These are phyloP conservation scores for Argya squamiceps DNA, from an alignment of 2,797 vertebrate genomes.

Conservation along the genomic window DNA sequence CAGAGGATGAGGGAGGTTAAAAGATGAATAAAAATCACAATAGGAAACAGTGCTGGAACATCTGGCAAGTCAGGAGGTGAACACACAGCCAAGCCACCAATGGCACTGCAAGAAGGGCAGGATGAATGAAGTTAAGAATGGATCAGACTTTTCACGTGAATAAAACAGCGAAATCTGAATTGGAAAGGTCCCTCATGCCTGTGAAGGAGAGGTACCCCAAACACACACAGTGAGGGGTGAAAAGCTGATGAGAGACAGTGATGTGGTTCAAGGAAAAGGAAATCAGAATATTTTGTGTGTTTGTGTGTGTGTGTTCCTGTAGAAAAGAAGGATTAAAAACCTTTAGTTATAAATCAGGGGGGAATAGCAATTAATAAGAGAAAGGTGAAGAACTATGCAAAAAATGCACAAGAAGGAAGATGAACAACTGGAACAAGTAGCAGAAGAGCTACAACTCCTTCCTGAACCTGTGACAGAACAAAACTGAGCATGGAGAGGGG, in stretches of 20 bases:
- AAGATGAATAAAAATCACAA: background rate
- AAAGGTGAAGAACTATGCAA: background rate
- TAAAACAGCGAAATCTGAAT: background rate
- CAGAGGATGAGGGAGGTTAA: background rate
- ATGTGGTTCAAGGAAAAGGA: background rate
- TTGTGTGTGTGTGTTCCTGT: background rate
- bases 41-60: background rate
- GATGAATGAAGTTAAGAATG: background rate
- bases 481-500: background rate
- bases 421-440: background rate
- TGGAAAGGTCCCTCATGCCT: background rate
- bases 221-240: fast-evolving
- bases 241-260: background rate
- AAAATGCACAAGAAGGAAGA: background rate
- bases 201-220: background rate
- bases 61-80: background rate
- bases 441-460: background rate
- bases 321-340: background rate
- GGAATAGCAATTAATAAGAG: background rate
- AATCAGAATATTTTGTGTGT: background rate
- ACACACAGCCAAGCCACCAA: background rate
- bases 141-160: background rate
- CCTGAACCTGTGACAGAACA: background rate
- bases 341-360: background rate
- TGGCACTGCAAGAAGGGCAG: background rate